Evolutionary conservation across 2,888 invertebrate genomes (phyloP).

Genomic region (Cheilosia scutellata): DNA sequence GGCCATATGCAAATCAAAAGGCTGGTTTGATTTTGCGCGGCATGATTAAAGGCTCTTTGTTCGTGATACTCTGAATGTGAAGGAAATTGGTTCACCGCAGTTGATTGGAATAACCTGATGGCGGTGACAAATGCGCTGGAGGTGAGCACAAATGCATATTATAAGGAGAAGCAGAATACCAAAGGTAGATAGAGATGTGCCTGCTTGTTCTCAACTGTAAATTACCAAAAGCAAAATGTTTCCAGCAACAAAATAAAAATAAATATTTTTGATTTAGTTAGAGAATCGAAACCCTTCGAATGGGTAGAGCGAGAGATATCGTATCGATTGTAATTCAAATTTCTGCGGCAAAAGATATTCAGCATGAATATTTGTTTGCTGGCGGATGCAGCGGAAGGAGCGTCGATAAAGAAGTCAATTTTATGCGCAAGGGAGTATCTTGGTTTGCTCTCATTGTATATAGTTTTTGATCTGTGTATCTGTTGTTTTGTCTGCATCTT

Average conservation of each 20-base stretch:
- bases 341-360: slow-evolving; percentile 51
- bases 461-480: slow-evolving; percentile 15
- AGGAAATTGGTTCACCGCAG: slow-evolving; percentile 64
- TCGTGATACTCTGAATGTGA: slow-evolving; percentile 42
- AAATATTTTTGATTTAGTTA: slow-evolving; percentile 57
- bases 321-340: slow-evolving; percentile 76
- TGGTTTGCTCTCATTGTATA: slow-evolving; percentile 51
- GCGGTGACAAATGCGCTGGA: slow-evolving; percentile 74
- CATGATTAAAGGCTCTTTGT: slow-evolving; percentile 76
- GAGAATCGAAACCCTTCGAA: slow-evolving; percentile 45
- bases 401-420: slow-evolving; percentile 75
- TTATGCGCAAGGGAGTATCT: slow-evolving; percentile 73
- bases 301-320: slow-evolving; percentile 27
- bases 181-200: not conserved
- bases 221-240: slow-evolving; percentile 61
- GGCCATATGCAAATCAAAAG: slow-evolving; percentile 73
- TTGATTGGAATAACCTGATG: slow-evolving; percentile 73
- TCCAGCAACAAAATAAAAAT: slow-evolving; percentile 15
- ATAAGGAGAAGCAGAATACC: slow-evolving; percentile 34
- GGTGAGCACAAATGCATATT: slow-evolving; percentile 65
- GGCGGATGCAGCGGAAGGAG: slow-evolving; percentile 65
- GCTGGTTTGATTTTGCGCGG: slow-evolving; percentile 63
- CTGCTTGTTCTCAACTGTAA: slow-evolving; percentile 56
- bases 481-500: slow-evolving; percentile 42
- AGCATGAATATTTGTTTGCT: slow-evolving; percentile 58